Base-by-base conservation (phyloP, 2,888 invertebrate species). In the Petrolisthes cinctipes region DNA sequence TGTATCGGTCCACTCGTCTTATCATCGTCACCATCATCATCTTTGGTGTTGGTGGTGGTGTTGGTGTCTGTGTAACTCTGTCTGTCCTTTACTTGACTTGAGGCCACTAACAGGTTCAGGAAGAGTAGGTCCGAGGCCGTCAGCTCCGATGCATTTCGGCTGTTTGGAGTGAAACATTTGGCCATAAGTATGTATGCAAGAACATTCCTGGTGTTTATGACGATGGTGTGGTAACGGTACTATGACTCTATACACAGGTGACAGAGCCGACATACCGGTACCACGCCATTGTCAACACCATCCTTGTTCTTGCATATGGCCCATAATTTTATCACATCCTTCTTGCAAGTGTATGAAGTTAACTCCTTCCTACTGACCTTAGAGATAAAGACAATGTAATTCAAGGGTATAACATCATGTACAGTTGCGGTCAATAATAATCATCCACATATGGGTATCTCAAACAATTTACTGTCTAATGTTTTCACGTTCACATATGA, bases 91-190 rank as follows among this genome's bases (percentile, higher is more conserved):
- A 86, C 81, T 61, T 83, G 85, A 82, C 75, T 87, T 57, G 86
- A 86, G 73, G 89, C 83, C 75, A 89, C 85, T 20, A 90, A 37
- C 61, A 90, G n/a, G 23, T 90, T 90, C 11, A 89, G 83, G 61
- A 89, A 89, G 2, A 90, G 82, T 20, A 90, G 71, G 56, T 90
- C 90, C 20, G 87, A 81, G 54, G 86, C 85, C 79, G 73, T 81
- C 6, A 90, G 85, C 82, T 90, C 90, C 66, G 89, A 85, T 14
- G 90, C 90, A 83, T 82, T 89, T 66, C 89, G 89, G 75, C 89
- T 89, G 89, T 37, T 37, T 57, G 73, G 14, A 7, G 20, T 61
- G 6, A 66, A 56, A 17, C 9, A 61, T 61, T 37, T 37, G 37
- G 37, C 37, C 37, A 37, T 37, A 11, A 66, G 17, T 7, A 14